A percentile compares a stretch with the other conserved stretches of the same genome.
phyloP scores from a whole-genome alignment of 1,140 invertebrate species.

The Diabrotica virgifera region DNA sequence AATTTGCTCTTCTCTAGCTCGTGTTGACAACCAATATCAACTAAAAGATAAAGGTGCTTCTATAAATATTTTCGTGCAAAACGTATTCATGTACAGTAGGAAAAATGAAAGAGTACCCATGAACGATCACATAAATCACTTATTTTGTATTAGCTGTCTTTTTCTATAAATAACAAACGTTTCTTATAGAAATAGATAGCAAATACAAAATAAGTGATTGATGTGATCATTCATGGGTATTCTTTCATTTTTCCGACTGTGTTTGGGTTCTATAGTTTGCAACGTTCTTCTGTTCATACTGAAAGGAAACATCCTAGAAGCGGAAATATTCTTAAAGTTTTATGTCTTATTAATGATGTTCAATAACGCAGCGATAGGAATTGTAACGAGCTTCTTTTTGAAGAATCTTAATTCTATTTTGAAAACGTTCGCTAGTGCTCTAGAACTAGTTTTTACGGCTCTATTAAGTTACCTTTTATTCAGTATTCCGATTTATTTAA shows the following conservation, averaged over 20 bases:
- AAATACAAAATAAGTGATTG: too few species aligned
- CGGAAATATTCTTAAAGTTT: constrained; percentile 59
- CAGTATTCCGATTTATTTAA: constrained; percentile 78
- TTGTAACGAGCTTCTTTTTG: constrained; percentile 91
- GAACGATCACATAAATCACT: too few species aligned
- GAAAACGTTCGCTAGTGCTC: constrained; percentile 93
- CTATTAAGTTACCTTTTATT: constrained; percentile 87
- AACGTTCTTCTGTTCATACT: constrained; percentile 70
- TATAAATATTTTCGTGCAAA: constrained; percentile 90
- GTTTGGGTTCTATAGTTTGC: constrained; percentile 87
- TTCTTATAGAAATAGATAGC: too few species aligned
- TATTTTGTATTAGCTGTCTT: too few species aligned
- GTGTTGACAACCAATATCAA: constrained; percentile 95
- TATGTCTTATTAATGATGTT: constrained; percentile 78
- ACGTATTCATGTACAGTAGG: constrained; percentile 98
- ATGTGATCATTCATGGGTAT: too few species aligned
- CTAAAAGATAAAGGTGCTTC: constrained; percentile 80
- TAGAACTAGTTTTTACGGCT: constrained; percentile 90
- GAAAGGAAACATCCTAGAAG: constrained; percentile 60
- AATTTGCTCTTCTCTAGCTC: constrained; percentile 89
- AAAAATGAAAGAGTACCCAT: too few species aligned
- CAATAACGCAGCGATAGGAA: constrained; percentile 88
- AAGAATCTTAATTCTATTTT: constrained; percentile 92
- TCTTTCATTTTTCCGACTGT: too few species aligned
- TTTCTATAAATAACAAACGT: too few species aligned